phyloP scores from a whole-genome alignment of 2,888 invertebrate species.

The Phyllotreta striolata region DNA sequence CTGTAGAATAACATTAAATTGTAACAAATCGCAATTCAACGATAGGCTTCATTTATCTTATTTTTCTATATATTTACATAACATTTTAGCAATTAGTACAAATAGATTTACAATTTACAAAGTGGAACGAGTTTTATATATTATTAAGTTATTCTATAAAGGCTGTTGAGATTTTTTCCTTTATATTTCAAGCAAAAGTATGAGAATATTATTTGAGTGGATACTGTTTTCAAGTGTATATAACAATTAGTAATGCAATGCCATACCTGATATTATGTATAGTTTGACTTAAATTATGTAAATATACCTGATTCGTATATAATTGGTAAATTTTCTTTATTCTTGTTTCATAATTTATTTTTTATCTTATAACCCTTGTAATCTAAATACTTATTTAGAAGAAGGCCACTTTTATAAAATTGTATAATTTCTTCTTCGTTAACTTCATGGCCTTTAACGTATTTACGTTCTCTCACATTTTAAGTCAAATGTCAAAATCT shows the following conservation, averaged over 20 bases:
- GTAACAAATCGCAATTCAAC: too few species aligned
- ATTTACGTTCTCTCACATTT: too few species aligned
- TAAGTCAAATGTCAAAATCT: too few species aligned
- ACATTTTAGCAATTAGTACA: not conserved
- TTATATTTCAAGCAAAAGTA: slow-evolving; percentile 37
- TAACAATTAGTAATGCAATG: slow-evolving; percentile 43
- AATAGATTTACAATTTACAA: slow-evolving; percentile 10
- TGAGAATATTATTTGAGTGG: slow-evolving; percentile 34
- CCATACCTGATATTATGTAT: slow-evolving; percentile 47
- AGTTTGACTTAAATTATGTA: slow-evolving; percentile 45
- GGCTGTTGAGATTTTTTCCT: slow-evolving; percentile 41
- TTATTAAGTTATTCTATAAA: slow-evolving; percentile 42
- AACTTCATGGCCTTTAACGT: too few species aligned
- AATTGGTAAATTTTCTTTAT: slow-evolving; percentile 25
- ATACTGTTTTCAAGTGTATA: slow-evolving; percentile 40
- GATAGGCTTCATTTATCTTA: too few species aligned
- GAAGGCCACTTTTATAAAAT: too few species aligned
- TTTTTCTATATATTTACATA: slow-evolving; percentile 7
- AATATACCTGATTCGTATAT: slow-evolving; percentile 45
- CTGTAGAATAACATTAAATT: not conserved
- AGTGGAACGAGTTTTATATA: slow-evolving; percentile 2
- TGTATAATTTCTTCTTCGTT: too few species aligned
- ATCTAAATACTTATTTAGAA: too few species aligned
- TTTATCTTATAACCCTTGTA: too few species aligned
- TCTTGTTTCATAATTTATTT: not conserved